Percentiles rank a stretch among this genome's conserved stretches.
Conservation (phyloP, 2,888 invertebrate species). For the Xestia ashworthii region DNA sequence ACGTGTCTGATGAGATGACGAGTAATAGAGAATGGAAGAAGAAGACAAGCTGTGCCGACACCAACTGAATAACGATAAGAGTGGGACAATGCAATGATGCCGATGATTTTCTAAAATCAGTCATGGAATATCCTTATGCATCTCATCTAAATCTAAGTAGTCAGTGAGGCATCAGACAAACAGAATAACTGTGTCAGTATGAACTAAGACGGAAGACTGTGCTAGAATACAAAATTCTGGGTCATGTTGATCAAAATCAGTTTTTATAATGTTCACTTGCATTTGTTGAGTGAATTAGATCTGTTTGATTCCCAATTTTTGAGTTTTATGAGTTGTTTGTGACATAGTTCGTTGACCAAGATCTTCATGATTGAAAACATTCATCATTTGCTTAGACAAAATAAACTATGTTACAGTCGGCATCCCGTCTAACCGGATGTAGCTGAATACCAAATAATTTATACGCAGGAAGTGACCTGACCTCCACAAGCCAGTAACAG, state of each 20-base stretch:
- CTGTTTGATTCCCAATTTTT: neutral
- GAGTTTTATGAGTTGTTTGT: constrained; percentile 13
- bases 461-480: neutral
- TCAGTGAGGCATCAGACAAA: neutral
- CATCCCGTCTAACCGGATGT: neutral
- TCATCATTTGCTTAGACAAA: neutral
- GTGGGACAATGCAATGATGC: neutral
- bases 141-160: neutral
- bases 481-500: neutral
- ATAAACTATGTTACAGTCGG: neutral
- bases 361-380: constrained; percentile 5
- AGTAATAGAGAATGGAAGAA: neutral
- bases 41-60: neutral
- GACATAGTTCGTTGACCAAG: constrained; percentile 25
- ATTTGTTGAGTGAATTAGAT: constrained; percentile 32
- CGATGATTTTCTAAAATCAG: neutral
- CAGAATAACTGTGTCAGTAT: neutral
- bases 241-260: constrained; percentile 46
- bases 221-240: constrained; percentile 40
- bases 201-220: constrained; percentile 44
- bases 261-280: constrained; percentile 38
- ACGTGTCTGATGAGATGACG: neutral
- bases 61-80: neutral
- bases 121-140: neutral
- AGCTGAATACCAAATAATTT: neutral